Base-by-base conservation (phyloP, 1,140 invertebrate genomes). In the Panagrolaimus sp. region DNA sequence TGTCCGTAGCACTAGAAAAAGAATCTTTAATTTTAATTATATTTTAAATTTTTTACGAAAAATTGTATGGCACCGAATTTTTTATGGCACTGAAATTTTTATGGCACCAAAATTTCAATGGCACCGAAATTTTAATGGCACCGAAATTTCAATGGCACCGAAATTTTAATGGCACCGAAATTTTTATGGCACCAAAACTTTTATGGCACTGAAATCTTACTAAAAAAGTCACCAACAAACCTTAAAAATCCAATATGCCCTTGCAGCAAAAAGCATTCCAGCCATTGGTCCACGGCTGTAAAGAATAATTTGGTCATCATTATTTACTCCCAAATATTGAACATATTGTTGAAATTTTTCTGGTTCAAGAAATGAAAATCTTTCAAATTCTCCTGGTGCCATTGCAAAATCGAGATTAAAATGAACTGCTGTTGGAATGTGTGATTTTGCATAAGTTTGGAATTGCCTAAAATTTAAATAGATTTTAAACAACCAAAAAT, bases 251-350 rank as follows among this genome's bases (percentile, higher is more conserved):
- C 73, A 76, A 25, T 44, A 78, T 27, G 64, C 53, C 31, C 73
- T 64, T n/a, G 78, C 51, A 47, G 78, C 68, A 51, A 80, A 80
- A 23, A 80, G 63, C 78, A 80, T 80, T 67, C 76, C 75, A 53
- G 65, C 68, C 13, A 73, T 68, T n/a, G 79, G 67, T 20, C 78
- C 78, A 43, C 77, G 69, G 25, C 74, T 65, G 61, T 81, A 81
- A 23, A 80, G 68, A 13, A 79, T 67, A 9, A 80, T 45, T 25
- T 80, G 76, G 57, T 80, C 79, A n/a, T 68, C 57, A 20, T 66
- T 62, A 63, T 80, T 72, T 20, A 79, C 43, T 13, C 78, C 78
- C 20, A 81, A 47, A 7, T 72, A 47, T 42, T 72, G 79, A 4
- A 72, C 66, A 53, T 80, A 80, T 47, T 79, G 25, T 51, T 81